A percentile compares a stretch with the other conserved stretches of the same genome.
phyloP scores from a whole-genome alignment of 2,888 invertebrate species.

The Drosophila robusta region DNA sequence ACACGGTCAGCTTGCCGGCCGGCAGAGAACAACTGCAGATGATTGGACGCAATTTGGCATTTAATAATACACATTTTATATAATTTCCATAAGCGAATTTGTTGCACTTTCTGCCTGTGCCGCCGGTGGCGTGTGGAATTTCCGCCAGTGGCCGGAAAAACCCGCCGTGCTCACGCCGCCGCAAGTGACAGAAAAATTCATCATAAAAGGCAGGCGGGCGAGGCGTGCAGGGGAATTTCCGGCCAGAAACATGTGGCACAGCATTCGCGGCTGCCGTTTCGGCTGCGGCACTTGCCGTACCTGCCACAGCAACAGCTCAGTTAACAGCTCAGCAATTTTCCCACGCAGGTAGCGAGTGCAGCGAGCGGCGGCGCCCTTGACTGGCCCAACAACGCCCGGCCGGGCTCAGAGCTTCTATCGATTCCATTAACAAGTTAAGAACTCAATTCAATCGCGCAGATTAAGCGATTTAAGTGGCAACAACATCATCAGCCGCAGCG shows the following conservation, averaged over 20 bases:
- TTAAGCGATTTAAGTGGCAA: slow-evolving; percentile 60
- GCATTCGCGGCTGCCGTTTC: not conserved
- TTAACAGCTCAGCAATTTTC: slow-evolving; percentile 45
- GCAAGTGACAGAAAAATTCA: slow-evolving; percentile 71
- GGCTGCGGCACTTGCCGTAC: not conserved
- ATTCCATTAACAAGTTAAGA: slow-evolving; percentile 49
- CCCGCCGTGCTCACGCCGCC: slow-evolving; percentile 58
- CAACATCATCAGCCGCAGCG: slow-evolving; percentile 51
- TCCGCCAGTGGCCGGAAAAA: slow-evolving; percentile 66
- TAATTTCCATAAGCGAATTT: slow-evolving; percentile 56
- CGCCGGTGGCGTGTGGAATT: slow-evolving; percentile 52
- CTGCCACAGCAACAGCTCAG: slow-evolving; percentile 41
- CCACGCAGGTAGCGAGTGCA: slow-evolving; percentile 65
- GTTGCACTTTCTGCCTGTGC: slow-evolving; percentile 25
- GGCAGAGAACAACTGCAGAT: slow-evolving; percentile 50
- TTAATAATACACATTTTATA: slow-evolving; percentile 60
- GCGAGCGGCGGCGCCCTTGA: slow-evolving; percentile 17
- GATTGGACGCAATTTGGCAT: slow-evolving; percentile 58
- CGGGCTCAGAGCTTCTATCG: slow-evolving; percentile 35
- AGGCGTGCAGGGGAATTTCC: slow-evolving; percentile 67
- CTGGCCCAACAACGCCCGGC: slow-evolving; percentile 9
- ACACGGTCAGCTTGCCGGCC: slow-evolving; percentile 81
- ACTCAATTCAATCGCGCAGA: slow-evolving; percentile 44
- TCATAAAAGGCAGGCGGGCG: slow-evolving; percentile 49
- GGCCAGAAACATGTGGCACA: slow-evolving; percentile 66